Conservation (phyloP, 2,888 invertebrate species). For the Microctonus aethiopoides region DNA sequence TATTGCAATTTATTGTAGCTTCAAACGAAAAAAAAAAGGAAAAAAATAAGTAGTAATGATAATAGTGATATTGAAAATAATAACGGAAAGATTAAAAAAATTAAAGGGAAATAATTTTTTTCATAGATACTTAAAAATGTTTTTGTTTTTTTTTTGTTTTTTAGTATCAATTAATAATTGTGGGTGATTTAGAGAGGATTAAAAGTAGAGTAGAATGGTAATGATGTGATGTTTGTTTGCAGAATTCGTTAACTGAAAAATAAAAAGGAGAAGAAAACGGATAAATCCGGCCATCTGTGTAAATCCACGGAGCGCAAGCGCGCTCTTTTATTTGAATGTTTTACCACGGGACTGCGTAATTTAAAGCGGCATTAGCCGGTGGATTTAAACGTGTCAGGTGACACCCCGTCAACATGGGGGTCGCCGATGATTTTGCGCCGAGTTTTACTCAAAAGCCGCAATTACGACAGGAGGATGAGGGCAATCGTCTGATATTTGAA, state of each 20-base stretch:
- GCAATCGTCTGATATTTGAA: slow-evolving; percentile 93
- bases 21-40: neutral
- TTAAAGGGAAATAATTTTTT: no score
- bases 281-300: neutral
- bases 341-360: neutral
- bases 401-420: slow-evolving; percentile 73
- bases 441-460: slow-evolving; percentile 99
- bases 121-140: no score
- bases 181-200: no score
- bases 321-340: slow-evolving; percentile 24
- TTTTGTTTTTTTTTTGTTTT: no score
- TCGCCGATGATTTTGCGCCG: slow-evolving; percentile 95
- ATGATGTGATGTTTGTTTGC: neutral
- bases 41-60: no score
- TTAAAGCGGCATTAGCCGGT: slow-evolving; percentile 32
- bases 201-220: neutral
- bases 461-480: slow-evolving; percentile 95
- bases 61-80: neutral
- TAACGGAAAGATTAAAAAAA: no score
- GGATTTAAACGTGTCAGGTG: slow-evolving; percentile 36
- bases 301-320: slow-evolving; percentile 4
- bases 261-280: neutral
- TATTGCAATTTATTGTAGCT: neutral
- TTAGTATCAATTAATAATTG: no score
- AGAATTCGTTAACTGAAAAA: neutral